These are phyloP conservation scores for Saccopteryx bilineata DNA, from an alignment of 2,113 vertebrate genomes.

Conservation along the genomic window DNA sequence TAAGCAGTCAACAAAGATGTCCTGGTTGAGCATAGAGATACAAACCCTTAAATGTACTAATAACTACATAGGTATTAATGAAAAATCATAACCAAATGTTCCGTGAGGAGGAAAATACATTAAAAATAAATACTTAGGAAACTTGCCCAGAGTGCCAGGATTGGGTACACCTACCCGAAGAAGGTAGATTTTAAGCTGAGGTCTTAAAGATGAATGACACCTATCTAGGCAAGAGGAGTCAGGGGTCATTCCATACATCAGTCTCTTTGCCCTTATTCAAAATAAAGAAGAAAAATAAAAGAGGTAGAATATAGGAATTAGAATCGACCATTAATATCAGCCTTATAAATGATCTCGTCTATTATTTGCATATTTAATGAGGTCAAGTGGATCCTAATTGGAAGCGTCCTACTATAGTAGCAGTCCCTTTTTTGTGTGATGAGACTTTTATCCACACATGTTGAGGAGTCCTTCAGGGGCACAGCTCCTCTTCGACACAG, in stretches of 20 bases:
- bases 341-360: background rate
- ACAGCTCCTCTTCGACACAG: background rate
- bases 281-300: background rate
- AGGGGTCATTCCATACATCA: background rate
- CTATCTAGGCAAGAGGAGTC: too few species aligned
- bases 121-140: background rate
- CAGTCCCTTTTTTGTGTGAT: background rate
- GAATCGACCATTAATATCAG: background rate
- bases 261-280: background rate
- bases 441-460: background rate
- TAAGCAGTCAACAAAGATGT: background rate
- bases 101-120: background rate
- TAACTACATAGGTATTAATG: background rate
- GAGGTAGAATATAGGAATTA: background rate
- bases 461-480: background rate
- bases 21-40: background rate
- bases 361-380: background rate
- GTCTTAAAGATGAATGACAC: background rate
- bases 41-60: background rate
- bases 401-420: background rate
- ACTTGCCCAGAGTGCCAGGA: background rate
- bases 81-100: background rate
- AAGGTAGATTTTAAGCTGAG: slow-evolving; percentile 15
- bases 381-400: background rate
- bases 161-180: background rate